A percentile compares a stretch with the other conserved stretches of the same genome.
Evolutionary conservation across 2,888 invertebrate species (phyloP).

Genomic region (Pristionchus exspectatus): DNA sequence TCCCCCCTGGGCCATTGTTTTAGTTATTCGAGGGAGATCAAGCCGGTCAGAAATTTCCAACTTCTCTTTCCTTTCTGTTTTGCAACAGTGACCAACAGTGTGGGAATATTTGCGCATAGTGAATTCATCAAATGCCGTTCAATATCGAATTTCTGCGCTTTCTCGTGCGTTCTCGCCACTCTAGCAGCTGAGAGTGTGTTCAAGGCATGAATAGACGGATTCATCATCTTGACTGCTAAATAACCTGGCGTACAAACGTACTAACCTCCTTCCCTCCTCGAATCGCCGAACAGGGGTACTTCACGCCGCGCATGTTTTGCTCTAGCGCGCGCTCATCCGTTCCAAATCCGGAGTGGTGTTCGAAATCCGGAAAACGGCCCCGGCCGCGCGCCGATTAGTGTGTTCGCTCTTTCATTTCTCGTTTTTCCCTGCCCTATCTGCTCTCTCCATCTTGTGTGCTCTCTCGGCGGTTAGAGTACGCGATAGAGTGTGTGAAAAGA

Average conservation of each 20-base stretch:
- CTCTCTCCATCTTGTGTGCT: background rate
- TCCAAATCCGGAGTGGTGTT: constrained; percentile 1
- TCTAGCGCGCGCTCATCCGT: background rate
- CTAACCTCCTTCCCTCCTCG: too few species aligned
- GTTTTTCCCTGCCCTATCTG: background rate
- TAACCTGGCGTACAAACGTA: too few species aligned
- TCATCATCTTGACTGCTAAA: too few species aligned
- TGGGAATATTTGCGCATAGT: background rate
- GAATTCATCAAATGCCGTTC: background rate
- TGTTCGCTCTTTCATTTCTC: background rate
- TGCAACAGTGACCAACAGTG: too few species aligned
- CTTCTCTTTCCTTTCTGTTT: too few species aligned
- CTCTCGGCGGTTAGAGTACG: background rate
- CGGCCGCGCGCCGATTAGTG: constrained; percentile 14
- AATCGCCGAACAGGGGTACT: background rate
- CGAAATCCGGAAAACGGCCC: constrained; percentile 17
- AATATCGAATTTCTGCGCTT: too few species aligned
- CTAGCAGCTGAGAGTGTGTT: too few species aligned
- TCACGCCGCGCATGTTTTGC: background rate
- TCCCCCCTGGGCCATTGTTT: too few species aligned
- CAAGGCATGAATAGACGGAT: too few species aligned
- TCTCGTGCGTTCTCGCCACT: background rate
- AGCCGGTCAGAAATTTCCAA: too few species aligned
- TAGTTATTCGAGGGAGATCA: too few species aligned
- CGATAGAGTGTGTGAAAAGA: background rate